Evolutionary conservation across 1,140 invertebrate genomes (phyloP).

Genomic region (Yoshiicerus persimilis): DNA sequence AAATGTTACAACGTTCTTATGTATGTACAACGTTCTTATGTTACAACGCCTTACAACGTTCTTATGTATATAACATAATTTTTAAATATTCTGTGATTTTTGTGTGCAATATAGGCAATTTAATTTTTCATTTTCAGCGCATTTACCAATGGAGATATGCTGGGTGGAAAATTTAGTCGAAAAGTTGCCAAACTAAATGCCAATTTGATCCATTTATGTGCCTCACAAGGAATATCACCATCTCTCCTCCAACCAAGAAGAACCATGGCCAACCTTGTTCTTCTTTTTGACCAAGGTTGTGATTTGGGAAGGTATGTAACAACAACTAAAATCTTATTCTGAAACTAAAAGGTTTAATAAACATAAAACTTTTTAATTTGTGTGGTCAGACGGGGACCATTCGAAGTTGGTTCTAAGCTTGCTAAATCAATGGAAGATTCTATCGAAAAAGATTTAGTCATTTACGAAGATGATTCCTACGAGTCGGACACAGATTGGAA

Average conservation of each 20-base stretch:
- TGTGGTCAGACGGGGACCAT: slow-evolving; percentile 59
- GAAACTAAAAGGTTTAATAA: slow-evolving; percentile 27
- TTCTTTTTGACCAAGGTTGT: slow-evolving; percentile 67
- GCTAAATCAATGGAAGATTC: slow-evolving; percentile 62
- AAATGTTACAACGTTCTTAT: no score
- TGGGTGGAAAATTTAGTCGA: slow-evolving; percentile 69
- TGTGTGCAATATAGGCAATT: no score
- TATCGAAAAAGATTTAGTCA: slow-evolving; percentile 48
- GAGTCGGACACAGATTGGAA: slow-evolving; percentile 43
- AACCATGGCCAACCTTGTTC: slow-evolving; percentile 72
- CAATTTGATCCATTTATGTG: slow-evolving; percentile 78
- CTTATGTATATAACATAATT: neutral
- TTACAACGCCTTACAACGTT: no score
- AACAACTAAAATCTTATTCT: neutral
- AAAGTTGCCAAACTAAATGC: slow-evolving; percentile 76
- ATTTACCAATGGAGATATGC: slow-evolving; percentile 67
- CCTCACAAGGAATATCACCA: slow-evolving; percentile 65
- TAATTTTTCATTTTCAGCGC: slow-evolving; percentile 61
- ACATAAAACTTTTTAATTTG: slow-evolving; percentile 7
- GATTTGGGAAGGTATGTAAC: slow-evolving; percentile 67
- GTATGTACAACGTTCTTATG: no score
- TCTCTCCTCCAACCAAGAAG: slow-evolving; percentile 66
- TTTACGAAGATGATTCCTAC: slow-evolving; percentile 45
- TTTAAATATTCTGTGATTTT: slow-evolving; percentile 28
- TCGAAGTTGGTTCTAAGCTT: slow-evolving; percentile 60